Evolutionary conservation across 2,888 invertebrate species (phyloP), one percentile per base, ranked within the genome.

Genomic region (Cheilosia grossa): DNA sequence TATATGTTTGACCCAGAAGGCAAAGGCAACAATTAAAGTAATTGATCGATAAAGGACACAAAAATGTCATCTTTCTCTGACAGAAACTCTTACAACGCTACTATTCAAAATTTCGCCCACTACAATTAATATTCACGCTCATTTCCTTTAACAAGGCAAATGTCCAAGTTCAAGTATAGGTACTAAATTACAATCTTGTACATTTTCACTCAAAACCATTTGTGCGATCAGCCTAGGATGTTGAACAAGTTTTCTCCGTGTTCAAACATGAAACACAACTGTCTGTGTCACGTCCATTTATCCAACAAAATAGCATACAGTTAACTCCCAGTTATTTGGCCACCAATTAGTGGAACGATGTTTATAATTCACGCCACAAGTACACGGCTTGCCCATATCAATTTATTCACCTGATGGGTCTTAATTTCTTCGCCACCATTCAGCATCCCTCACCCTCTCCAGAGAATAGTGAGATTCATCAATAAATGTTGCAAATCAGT

Each of bases 391-490:
- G 13, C 13, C 37, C 13, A 4, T 33, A 10, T 10, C 10, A 27
- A 21, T 61, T 17, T 2, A 17, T 30, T 15, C 44, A 21, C 33
- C 30, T 27, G 49, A 49, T 33, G 49, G 13, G 27, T 63, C 15
- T 49, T 63, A 49, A 63, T 63, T 49, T 49, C 21, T 63, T 47
- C 9, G 10, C 33, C 37, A 33, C 21, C 21, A 27, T 9, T 17
- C 6, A 7, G 17, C 44, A 2, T 9, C 30, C 21, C 61, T 21
- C 10, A 37, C 13, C 13, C 37, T 13, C 37, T 9, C 13, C 17
- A 61, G 17, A 33, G 53, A 77, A 77, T 47, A 19, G 53, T 61
- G 49, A 49, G 33, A 58, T 70, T 70, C 30, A 75, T 82, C 75
- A 75, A 37, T 54, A 30, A 21, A 33, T 24, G 30, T 63, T 74